Evolutionary conservation across 2,888 invertebrate species (phyloP).

Genomic region (Masnerella sp.): DNA sequence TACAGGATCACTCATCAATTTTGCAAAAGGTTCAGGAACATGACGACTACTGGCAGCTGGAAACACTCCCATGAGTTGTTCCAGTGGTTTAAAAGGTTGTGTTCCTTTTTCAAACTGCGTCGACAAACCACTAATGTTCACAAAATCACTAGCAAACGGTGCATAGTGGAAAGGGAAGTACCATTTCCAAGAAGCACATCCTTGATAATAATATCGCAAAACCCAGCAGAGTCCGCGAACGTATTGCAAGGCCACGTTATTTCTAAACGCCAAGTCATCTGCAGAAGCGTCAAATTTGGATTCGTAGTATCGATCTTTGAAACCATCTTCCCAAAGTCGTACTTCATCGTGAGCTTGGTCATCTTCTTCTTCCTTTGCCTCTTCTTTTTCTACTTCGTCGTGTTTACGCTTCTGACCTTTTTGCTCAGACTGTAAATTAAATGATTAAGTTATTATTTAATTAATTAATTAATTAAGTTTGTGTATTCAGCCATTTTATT

Average conservation of each 20-base stretch:
- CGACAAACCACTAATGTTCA: constrained; percentile 90
- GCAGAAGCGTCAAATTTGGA: constrained; percentile 91
- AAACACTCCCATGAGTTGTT: constrained; percentile 99
- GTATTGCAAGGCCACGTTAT: constrained; percentile 95
- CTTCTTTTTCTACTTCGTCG: constrained; percentile 78
- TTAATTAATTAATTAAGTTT: background rate
- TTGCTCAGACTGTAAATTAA: constrained; percentile 59
- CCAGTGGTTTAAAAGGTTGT: constrained; percentile 96
- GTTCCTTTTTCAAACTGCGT: constrained; percentile 93
- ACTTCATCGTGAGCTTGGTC: constrained; percentile 92
- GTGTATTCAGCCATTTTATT: background rate
- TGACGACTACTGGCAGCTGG: constrained; percentile 97
- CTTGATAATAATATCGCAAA: constrained; percentile 98
- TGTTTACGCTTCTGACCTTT: constrained; percentile 80
- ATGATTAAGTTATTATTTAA: constrained; percentile 1
- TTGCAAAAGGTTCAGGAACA: constrained; percentile 95
- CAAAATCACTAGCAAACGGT: constrained; percentile 99
- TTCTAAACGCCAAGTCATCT: constrained; percentile 89
- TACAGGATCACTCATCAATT: constrained; percentile 94
- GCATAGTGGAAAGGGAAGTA: constrained; percentile 99
- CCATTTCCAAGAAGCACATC: constrained; percentile 99
- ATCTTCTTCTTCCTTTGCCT: constrained; percentile 81
- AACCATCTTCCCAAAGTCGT: constrained; percentile 96
- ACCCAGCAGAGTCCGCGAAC: constrained; percentile 99
- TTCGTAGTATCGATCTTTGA: constrained; percentile 98